Conservation (phyloP, 2,797 vertebrate genomes). For the Melanotaenia trifasciata region DNA sequence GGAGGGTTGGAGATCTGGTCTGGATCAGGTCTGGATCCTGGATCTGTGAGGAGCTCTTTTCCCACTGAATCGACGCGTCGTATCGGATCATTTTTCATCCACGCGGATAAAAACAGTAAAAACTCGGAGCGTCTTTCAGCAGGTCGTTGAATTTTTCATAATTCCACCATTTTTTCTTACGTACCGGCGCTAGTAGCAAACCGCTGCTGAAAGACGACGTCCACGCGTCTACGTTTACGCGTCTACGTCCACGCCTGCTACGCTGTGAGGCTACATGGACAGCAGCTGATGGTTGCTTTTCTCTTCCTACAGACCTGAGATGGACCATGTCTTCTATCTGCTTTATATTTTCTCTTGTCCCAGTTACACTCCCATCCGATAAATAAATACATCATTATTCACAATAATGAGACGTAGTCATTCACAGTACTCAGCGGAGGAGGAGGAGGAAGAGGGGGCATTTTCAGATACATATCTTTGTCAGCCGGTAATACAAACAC, state of each 20-base stretch:
- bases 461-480: conserved; percentile 68
- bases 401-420: conserved; percentile 74
- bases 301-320: conserved; percentile 72
- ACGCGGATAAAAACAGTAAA: too few species aligned
- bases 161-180: background rate
- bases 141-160: conserved; percentile 42
- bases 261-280: conserved; percentile 57
- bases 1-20: too few species aligned
- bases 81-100: too few species aligned
- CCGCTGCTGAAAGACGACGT: conserved; percentile 39
- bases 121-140: conserved; percentile 20
- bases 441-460: conserved; percentile 20
- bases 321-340: conserved; percentile 62
- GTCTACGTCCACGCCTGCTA: conserved; percentile 55
- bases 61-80: too few species aligned
- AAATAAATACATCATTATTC: conserved; percentile 78
- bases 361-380: conserved; percentile 43
- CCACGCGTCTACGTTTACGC: background rate
- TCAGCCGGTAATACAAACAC: conserved; percentile 73
- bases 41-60: too few species aligned
- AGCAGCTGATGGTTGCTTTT: conserved; percentile 45
- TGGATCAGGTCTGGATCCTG: too few species aligned
- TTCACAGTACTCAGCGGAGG: conserved; percentile 77
- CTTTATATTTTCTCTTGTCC: conserved; percentile 63
- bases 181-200: background rate